phyloP scores from a whole-genome alignment of 2,113 vertebrate species.

The Oncorhynchus tshawytscha region DNA sequence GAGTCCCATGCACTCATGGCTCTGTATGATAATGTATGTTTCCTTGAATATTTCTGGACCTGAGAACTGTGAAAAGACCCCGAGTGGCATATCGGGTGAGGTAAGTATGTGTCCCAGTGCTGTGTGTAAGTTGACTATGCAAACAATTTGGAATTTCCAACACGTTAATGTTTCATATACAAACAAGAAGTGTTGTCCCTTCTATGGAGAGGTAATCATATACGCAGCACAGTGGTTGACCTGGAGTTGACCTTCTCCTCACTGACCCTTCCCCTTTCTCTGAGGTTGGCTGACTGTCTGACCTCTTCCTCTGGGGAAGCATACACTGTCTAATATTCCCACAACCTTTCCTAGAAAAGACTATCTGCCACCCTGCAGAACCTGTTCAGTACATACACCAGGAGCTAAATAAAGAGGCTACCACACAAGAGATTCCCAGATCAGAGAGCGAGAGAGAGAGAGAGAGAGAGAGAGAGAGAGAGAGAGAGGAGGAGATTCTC shows the following conservation, averaged over 20 bases:
- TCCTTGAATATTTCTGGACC: too few species aligned
- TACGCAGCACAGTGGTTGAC: slow-evolving; percentile 2
- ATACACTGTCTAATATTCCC: slow-evolving; percentile 15
- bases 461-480: not conserved
- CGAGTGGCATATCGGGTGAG: too few species aligned
- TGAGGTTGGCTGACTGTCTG: slow-evolving; percentile 21
- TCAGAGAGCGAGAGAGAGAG: not conserved
- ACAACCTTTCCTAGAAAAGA: slow-evolving; percentile 30
- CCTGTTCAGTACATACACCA: not conserved
- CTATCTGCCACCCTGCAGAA: slow-evolving; percentile 12
- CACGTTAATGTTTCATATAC: too few species aligned
- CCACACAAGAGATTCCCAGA: slow-evolving; percentile 12
- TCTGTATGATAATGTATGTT: too few species aligned
- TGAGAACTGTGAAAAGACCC: too few species aligned
- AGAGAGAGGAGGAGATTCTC: not conserved
- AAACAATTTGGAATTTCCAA: too few species aligned
- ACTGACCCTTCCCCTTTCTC: slow-evolving; percentile 25
- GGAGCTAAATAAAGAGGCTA: slow-evolving; percentile 43
- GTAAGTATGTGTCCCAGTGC: too few species aligned
- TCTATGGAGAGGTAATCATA: not conserved
- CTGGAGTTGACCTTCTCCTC: slow-evolving; percentile 21
- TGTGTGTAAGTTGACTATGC: too few species aligned
- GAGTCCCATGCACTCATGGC: too few species aligned
- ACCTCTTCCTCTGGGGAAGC: slow-evolving; percentile 30
- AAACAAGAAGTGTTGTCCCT: too few species aligned